Evolutionary conservation across 2,888 invertebrate species (phyloP).

Genomic region (Chaetogeoica ovagalla): DNA sequence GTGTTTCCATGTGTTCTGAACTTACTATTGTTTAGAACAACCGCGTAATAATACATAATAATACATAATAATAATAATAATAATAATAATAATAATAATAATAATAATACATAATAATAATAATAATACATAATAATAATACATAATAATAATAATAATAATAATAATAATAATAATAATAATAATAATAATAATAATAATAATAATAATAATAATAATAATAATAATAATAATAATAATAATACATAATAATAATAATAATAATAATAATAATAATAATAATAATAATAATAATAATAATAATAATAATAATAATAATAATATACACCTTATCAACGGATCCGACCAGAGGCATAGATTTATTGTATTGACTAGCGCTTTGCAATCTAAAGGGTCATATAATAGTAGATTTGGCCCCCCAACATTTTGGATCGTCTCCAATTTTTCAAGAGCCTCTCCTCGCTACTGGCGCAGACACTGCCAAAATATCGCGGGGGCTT

Average conservation of each 20-base stretch:
- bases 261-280: neutral
- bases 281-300: neutral
- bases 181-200: conserved; percentile 7
- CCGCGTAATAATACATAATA: conserved; percentile 4
- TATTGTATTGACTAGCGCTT: conserved; percentile 21
- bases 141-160: conserved; percentile 10
- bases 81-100: conserved; percentile 8
- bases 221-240: conserved; percentile 7
- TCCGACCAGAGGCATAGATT: neutral
- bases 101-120: conserved; percentile 19
- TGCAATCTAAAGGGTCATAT: conserved; percentile 29
- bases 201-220: conserved; percentile 8
- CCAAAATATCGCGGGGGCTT: conserved; percentile 15
- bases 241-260: no score
- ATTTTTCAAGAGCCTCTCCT: conserved; percentile 19
- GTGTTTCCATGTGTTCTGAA: no score
- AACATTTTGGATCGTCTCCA: conserved; percentile 39
- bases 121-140: neutral
- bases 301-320: conserved; percentile 15
- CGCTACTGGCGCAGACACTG: neutral
- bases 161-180: conserved; percentile 12
- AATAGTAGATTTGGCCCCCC: conserved; percentile 38
- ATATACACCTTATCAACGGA: conserved; percentile 12
- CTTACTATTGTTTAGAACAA: neutral
- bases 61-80: neutral